Base-by-base conservation (phyloP, 2,797 vertebrate genomes). In the Bradypodion ventrale region DNA sequence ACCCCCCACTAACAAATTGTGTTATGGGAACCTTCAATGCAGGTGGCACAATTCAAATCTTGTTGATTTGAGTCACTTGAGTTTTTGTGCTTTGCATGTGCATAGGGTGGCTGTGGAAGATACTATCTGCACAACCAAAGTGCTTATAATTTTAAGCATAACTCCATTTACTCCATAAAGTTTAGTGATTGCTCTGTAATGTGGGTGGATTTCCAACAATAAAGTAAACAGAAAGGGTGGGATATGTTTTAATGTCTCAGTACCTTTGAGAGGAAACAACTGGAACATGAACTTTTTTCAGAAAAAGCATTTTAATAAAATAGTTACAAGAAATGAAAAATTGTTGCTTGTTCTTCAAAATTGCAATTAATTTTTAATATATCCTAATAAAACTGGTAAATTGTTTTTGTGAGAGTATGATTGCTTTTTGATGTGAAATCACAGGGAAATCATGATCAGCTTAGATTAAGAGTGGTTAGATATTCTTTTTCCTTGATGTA, bases 201-300 rank as follows among this genome's bases (percentile, higher is more conserved):
- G 29, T 29, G 37, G n/a, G 27, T 42, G 27, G 68, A 42, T n/a
- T 79, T 81, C 68, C 37, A 81, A 42, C 35, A 59, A 40, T 60
- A 44, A 9, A 49, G 46, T 49, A 9, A 42, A 29, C 42, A n/a
- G 46, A 52, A 56, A 52, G 3, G 7, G 27, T 40, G 37, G 46
- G 32, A 60, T 13, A 60, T 15, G 40, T 23, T 42, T 81, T 68
- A 70, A 59, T 60, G 27, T 56, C 49, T 70, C 59, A 80, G 59
- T 70, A 72, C 40, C 12, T 1, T 80, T 70, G 35, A 59, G 5
- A 59, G 56, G 62, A 78, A 70, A 13, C 16, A 69, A 49, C 40
- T 84, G 27, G 75, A 70, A 78, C 72, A 70, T 40, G 59, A 84
- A 40, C 40, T 77, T 80, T 77, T 78, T n/a, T n/a, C 42, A 25